phyloP scores from a whole-genome alignment of 2,888 invertebrate genomes.

The Fabriciana adippe region DNA sequence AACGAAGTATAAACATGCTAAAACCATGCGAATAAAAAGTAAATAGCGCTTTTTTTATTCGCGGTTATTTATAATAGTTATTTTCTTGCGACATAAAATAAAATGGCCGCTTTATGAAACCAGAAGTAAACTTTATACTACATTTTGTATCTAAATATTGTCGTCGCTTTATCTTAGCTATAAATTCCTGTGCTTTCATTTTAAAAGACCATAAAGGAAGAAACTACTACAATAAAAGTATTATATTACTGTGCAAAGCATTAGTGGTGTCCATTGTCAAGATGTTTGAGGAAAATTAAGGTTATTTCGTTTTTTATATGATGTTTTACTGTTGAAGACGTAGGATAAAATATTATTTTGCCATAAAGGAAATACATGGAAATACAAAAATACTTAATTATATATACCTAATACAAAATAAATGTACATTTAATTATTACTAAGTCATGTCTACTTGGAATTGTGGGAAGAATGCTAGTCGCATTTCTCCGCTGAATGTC shows the following conservation, averaged over 20 bases:
- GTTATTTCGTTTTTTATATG: background rate
- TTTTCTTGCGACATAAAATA: constrained; percentile 23
- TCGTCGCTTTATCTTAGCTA: constrained; percentile 41
- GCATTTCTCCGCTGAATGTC: too few relatives aligned
- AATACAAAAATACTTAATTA: too few relatives aligned
- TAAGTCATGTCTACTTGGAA: too few relatives aligned
- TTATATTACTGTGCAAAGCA: constrained; percentile 34
- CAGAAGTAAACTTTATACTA: constrained; percentile 39
- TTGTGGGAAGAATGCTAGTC: too few relatives aligned
- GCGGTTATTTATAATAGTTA: constrained; percentile 7
- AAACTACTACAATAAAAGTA: constrained; percentile 42
- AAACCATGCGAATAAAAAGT: too few relatives aligned
- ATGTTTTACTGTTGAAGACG: too few relatives aligned
- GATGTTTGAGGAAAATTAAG: constrained; percentile 25
- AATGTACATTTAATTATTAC: too few relatives aligned
- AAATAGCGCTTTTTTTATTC: too few relatives aligned
- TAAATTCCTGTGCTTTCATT: constrained; percentile 42
- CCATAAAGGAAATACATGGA: too few relatives aligned
- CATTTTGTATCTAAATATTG: constrained; percentile 43
- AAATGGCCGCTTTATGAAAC: constrained; percentile 27
- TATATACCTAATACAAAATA: too few relatives aligned
- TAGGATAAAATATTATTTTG: too few relatives aligned
- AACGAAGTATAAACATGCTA: too few relatives aligned
- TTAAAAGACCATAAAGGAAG: constrained; percentile 44
- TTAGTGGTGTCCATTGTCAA: constrained; percentile 33